These are phyloP conservation scores for Tamias sibiricus DNA, from an alignment of 2,113 vertebrate species.

Conservation along the genomic window DNA sequence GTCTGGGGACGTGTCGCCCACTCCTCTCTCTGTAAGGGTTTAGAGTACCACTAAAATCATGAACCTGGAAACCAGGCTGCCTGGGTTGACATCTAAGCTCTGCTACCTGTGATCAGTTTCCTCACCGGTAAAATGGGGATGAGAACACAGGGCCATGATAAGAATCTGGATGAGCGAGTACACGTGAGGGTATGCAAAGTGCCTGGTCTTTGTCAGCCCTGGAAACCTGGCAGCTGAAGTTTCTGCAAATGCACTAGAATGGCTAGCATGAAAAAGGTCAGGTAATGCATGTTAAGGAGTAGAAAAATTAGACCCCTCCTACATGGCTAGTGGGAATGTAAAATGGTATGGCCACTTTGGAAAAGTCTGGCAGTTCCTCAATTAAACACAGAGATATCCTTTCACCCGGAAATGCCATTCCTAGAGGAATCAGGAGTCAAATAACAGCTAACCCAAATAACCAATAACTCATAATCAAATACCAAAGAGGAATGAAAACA, in stretches of 20 bases:
- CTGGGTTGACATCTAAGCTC: neutral
- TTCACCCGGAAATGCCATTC: neutral
- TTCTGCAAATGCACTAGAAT: neutral
- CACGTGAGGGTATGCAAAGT: rapidly evolving
- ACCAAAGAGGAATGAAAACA: neutral
- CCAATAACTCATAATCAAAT: neutral
- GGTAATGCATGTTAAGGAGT: rapidly evolving
- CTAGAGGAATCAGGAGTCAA: neutral
- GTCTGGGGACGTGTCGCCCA: rapidly evolving
- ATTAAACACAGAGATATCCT: neutral
- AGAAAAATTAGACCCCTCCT: neutral
- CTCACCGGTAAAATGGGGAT: neutral
- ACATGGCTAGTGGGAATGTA: neutral
- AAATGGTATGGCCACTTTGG: neutral
- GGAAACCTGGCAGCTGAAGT: neutral
- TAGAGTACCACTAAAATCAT: neutral
- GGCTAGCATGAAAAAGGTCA: neutral
- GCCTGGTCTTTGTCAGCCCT: neutral
- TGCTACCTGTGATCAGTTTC: neutral
- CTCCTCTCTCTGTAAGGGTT: neutral
- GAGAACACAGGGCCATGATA: neutral
- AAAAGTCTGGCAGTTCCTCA: neutral
- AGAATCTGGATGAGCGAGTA: neutral
- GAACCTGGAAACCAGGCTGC: neutral
- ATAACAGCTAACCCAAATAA: neutral